phyloP scores from a whole-genome alignment of 2,888 invertebrate genomes.

The Trissolcus japonicus region DNA sequence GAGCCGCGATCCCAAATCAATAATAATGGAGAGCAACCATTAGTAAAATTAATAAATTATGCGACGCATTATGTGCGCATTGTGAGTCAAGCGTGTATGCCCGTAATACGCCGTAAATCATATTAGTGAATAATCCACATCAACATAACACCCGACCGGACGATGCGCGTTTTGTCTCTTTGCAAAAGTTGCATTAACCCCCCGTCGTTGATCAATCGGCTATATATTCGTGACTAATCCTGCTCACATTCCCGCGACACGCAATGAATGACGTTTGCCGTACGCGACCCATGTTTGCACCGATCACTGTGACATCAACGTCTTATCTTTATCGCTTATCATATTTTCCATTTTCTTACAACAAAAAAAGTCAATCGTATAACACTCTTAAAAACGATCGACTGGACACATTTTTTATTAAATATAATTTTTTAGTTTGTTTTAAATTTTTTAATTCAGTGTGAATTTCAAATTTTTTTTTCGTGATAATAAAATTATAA shows the following conservation, averaged over 20 bases:
- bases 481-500: too few relatives aligned
- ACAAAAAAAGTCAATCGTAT: too few relatives aligned
- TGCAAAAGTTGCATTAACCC: slow-evolving; percentile 66
- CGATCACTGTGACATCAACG: background rate
- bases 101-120: slow-evolving; percentile 75
- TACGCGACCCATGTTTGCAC: slow-evolving; percentile 14
- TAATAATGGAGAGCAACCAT: slow-evolving; percentile 77
- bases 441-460: too few relatives aligned
- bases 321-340: slow-evolving; percentile 11
- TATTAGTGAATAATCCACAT: slow-evolving; percentile 77
- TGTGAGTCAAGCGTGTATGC: slow-evolving; percentile 70
- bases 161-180: slow-evolving; percentile 65
- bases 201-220: slow-evolving; percentile 52
- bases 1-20: slow-evolving; percentile 73
- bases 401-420: too few relatives aligned
- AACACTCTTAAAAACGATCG: too few relatives aligned
- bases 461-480: too few relatives aligned
- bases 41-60: slow-evolving; percentile 77
- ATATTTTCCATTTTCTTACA: background rate
- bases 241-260: slow-evolving; percentile 38
- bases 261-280: slow-evolving; percentile 11
- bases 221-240: slow-evolving; percentile 53
- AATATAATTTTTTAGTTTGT: too few relatives aligned
- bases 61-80: slow-evolving; percentile 76
- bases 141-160: slow-evolving; percentile 71